Base-by-base conservation (phyloP, 1,140 invertebrate genomes). In the Oryzaephilus surinamensis region DNA sequence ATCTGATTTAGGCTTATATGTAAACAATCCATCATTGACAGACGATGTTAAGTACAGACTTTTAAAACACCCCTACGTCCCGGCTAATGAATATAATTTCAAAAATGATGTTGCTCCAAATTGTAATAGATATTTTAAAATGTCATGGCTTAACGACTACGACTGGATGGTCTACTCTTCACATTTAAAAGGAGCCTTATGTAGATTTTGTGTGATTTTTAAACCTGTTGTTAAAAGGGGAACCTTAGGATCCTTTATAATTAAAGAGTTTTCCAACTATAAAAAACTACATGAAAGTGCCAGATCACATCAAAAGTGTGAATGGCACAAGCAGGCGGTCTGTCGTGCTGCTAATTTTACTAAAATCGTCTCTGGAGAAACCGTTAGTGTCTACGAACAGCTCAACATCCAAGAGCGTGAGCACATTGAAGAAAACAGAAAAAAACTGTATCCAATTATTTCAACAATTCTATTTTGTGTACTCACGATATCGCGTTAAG, bases 401-500 rank as follows among this genome's bases (percentile, higher is more conserved):
- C 0, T 38, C 15, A 14, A 29, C 12, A 4, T 2, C 2, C 6
- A 3, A 3, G 13, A 12, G 4, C 39, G 39, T 13, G 14, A 18
- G 10, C 17, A 12, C 23, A 28, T 43, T 19, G 40, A 39, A 24
- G 31, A 38, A 43, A 46, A 46, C 15, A 18, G 18, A 8, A 29
- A 39, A 36, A 46, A 38, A 13, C 16, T 42, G 17, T 15, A 2
- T 28, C 35, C 35, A 6, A 46, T 46, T 24, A 34, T 43, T 30
- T 39, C 31, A 17, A 34, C 21, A 7, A 39, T 46, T 19, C 13
- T 24, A 18, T 46, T 46, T 35, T 43, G 36, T 17, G 45, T 3
- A 26, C 35, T 4, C 39, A 46, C 14, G 35, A 46, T 18, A 15
- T 46, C 28, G 4, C 40, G 13, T 35, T 46, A 3, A 21, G 35